phyloP scores from a whole-genome alignment of 1,140 invertebrate genomes.

The Diabrotica virgifera region DNA sequence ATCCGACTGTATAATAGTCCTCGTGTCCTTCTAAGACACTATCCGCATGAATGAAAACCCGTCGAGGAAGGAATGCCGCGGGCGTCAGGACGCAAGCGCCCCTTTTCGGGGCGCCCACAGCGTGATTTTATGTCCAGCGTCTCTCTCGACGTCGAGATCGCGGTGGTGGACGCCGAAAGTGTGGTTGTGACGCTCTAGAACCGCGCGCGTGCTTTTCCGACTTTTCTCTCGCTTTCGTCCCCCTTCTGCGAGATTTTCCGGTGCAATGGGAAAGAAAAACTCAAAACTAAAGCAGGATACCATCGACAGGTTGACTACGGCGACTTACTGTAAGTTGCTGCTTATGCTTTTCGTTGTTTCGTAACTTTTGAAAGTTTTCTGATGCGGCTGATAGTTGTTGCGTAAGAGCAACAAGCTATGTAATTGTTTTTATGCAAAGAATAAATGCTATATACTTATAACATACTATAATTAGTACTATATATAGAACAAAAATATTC shows the following conservation, averaged over 20 bases:
- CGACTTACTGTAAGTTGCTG: constrained; percentile 83
- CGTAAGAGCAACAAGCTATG: too few relatives aligned
- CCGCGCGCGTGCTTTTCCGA: constrained; percentile 16
- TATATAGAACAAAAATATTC: too few relatives aligned
- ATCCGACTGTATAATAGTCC: too few relatives aligned
- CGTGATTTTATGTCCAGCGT: constrained; percentile 1
- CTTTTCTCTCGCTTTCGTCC: constrained; percentile 14
- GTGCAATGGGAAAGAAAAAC: constrained; percentile 81
- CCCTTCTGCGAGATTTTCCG: constrained; percentile 5
- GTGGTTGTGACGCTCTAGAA: constrained; percentile 17
- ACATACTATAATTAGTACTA: too few relatives aligned
- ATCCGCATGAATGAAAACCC: neutral
- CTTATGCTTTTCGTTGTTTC: neutral
- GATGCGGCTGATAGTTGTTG: too few relatives aligned
- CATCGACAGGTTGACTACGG: constrained; percentile 81
- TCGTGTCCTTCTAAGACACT: too few relatives aligned
- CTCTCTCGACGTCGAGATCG: constrained; percentile 6
- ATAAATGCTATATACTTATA: too few relatives aligned
- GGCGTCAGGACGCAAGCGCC: constrained; percentile 27
- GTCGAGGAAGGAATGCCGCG: neutral
- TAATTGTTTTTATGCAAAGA: too few relatives aligned
- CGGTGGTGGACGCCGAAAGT: constrained; percentile 12
- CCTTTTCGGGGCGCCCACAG: neutral
- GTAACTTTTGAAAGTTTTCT: too few relatives aligned
- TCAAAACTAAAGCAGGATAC: constrained; percentile 91